Evolutionary conservation across 2,888 invertebrate species (phyloP), one percentile per base, ranked within the genome.

Genomic region (Dasypolia templi): DNA sequence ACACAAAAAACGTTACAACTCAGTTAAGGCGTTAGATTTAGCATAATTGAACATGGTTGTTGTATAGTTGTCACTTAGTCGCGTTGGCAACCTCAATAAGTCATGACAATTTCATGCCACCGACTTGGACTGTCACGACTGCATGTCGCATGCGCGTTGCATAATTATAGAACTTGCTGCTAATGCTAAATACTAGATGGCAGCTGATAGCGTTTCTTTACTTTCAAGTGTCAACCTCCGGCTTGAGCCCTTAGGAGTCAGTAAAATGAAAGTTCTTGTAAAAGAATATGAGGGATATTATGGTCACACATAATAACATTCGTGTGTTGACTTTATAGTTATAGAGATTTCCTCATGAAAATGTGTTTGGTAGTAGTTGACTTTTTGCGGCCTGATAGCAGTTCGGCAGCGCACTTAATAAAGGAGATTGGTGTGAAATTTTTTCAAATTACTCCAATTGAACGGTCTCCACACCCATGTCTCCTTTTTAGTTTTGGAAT

Each of bases 51-150:
- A 67, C 79, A 80, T 64, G 64, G 77, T 62, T 75, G 77, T 85
- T 83, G 87, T 89, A 32, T 39, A 51, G 68, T 56, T 77, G 83
- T 78, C 78, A 78, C 70, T 78, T 74, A 74, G 84, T 81, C 88
- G 79, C 86, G 81, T 81, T 86, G 84, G 19, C 59, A 91, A 88
- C 93, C 92, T 88, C 91, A 88, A 91, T 90, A 89, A 88, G 90
- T 89, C 91, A 91, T 82, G 87, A 86, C 77, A 86, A 89, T 87
- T 88, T 88, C 84, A 85, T 79, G 87, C 79, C 75, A 66, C 65
- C 72, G 66, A 80, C 85, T 81, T 83, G 82, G 80, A 77, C 87
- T 80, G 79, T 87, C 93, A 93, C 92, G 92, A 92, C 86, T 76
- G 46, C 85, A 78, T 85, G 81, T 70, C 77, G 73, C 81, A 86